These are phyloP conservation scores for Sebastes hubbsi DNA, from an alignment of 2,797 vertebrate species.

Conservation along the genomic window DNA sequence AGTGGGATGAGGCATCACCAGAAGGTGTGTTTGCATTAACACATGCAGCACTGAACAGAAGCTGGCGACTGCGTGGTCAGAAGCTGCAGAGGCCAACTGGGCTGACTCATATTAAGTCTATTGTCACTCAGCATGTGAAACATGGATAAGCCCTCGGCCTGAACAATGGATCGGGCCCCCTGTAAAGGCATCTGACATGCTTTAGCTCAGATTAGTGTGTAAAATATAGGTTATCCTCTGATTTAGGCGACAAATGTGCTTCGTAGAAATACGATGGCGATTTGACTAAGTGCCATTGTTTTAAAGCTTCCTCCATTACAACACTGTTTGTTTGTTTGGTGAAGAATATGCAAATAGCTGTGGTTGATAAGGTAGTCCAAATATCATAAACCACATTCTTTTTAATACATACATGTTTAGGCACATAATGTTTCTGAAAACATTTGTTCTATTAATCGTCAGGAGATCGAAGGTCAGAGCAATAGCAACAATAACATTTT, in stretches of 20 bases:
- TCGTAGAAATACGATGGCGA: slow-evolving; percentile 12
- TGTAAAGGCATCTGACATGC: slow-evolving; percentile 68
- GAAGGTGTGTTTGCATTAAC: slow-evolving; percentile 14
- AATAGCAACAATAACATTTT: not conserved
- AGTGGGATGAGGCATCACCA: not conserved
- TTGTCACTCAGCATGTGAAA: slow-evolving; percentile 75
- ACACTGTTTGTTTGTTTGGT: slow-evolving; percentile 32
- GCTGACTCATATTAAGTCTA: slow-evolving; percentile 64
- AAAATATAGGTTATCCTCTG: slow-evolving; percentile 80
- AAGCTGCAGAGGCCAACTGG: slow-evolving; percentile 50
- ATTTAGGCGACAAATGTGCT: slow-evolving; percentile 65
- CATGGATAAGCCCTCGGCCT: slow-evolving; percentile 68
- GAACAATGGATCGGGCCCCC: slow-evolving; percentile 63
- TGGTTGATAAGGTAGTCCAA: not conserved
- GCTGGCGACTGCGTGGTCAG: slow-evolving; percentile 35
- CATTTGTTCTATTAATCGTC: not conserved
- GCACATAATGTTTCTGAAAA: not conserved
- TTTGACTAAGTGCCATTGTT: slow-evolving; percentile 59
- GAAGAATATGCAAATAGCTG: slow-evolving; percentile 41
- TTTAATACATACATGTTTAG: not conserved
- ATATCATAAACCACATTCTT: not conserved
- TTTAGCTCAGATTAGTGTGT: slow-evolving; percentile 73
- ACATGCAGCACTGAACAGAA: slow-evolving; percentile 20
- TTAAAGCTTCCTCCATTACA: slow-evolving; percentile 10
- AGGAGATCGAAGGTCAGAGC: slow-evolving; percentile 5